Evolutionary conservation across 2,113 vertebrate species (phyloP), one percentile per base, ranked within the genome.

Genomic region (Salvator merianae): DNA sequence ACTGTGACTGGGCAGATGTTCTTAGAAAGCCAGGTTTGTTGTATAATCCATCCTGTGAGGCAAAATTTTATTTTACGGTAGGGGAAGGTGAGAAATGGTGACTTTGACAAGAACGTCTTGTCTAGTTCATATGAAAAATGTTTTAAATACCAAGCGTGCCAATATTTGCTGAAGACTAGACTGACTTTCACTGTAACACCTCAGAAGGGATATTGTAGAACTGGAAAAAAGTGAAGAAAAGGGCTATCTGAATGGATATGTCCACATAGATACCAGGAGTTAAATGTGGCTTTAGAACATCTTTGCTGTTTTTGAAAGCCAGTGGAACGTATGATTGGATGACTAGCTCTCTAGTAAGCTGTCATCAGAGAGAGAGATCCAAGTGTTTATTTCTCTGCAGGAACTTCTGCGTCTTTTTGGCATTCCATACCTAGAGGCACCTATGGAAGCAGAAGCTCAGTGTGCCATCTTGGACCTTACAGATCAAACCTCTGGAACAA

Each of bases 1-100:
- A 97, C 98, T 0, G 98, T 99, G 80, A 99, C 98, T 0, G 98
- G 98, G 47, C 99, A 99, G 96, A 99, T 99, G 99, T 98, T 95
- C 88, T 93, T 98, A 85, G 99, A 99, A 94, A 99, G 97, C 88
- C 99, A 99, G 98, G 98, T 99, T 66, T 77, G 78, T 71, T 86
- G 8, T 63, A 40, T 79, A 1, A 65, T 86, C 86, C 62, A 76
- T 47, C 62, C 30, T 24, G 30, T 43, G 47, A 14, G 34, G 26
- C 30, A 40, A 2, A 30, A 24, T 65, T 22, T 66, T 20, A 63
- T 40, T 70, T 26, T 71, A 14, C 36, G 59, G 50, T 70, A 43
- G 65, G 53, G 74, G 50, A 77, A 70, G 59, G 20, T 53, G n/a
- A 34, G 20, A 71, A n/a, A 16, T 55, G 24, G 16, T 16, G 32